These are phyloP conservation scores for Ptychoptera contaminata DNA, from an alignment of 2,888 invertebrate genomes.

Conservation along the genomic window DNA sequence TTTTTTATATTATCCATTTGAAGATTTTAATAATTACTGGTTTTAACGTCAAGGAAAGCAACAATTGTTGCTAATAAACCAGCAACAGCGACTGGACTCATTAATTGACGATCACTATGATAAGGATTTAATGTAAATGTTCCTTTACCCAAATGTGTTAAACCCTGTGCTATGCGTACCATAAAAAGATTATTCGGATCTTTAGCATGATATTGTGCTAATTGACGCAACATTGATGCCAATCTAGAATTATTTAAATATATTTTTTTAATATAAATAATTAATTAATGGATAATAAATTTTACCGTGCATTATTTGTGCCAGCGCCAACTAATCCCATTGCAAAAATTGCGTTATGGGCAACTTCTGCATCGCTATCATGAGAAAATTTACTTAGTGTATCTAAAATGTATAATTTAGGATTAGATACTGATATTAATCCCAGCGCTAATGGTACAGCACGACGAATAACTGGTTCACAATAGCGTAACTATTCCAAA, in stretches of 20 bases:
- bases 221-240: conserved; percentile 85
- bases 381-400: conserved; percentile 94
- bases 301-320: conserved; percentile 52
- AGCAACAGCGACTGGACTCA: conserved; percentile 83
- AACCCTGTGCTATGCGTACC: conserved; percentile 84
- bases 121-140: conserved; percentile 85
- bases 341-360: conserved; percentile 89
- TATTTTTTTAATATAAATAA: too few relatives aligned
- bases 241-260: conserved; percentile 24
- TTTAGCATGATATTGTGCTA: conserved; percentile 90
- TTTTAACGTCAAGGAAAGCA: conserved; percentile 86
- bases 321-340: conserved; percentile 88
- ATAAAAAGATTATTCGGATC: conserved; percentile 88
- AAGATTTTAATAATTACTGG: conserved; percentile 45
- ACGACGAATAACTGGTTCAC: conserved; percentile 81
- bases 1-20: not conserved
- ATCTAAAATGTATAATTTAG: conserved; percentile 80
- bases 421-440: conserved; percentile 84
- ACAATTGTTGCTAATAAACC: conserved; percentile 76
- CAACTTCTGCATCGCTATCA: conserved; percentile 87
- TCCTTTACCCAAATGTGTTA: conserved; percentile 92
- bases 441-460: conserved; percentile 94
- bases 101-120: conserved; percentile 79
- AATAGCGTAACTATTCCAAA: conserved; percentile 52
- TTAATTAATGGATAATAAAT: too few relatives aligned